Base-by-base conservation (phyloP, 2,888 invertebrate species). In the Meteorus cinctellus region DNA sequence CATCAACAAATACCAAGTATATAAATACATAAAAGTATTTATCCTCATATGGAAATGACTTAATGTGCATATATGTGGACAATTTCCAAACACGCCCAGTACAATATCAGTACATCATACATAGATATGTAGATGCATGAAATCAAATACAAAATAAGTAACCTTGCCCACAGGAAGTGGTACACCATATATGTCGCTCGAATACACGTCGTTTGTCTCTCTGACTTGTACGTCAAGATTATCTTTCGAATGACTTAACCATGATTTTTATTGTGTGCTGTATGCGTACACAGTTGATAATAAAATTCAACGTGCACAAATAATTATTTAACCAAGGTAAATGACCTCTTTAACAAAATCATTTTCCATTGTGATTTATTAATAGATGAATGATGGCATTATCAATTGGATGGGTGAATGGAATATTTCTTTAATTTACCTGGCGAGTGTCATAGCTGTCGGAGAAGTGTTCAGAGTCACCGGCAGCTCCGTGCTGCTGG, bases 371-470 rank as follows among this genome's bases (percentile, higher is more conserved):
- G 48, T 48, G 41, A 8, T 41, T 2, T 41, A 41, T 41, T 5
- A 41, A 41, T 41, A 41, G 12, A 12, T 41, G 0, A 12, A 41
- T 41, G 8, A 12, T 41, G 12, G 12, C 8, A 41, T 41, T 41
- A 41, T 41, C 41, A 10, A 41, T 41, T 41, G 41, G 8, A 41
- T 41, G 41, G 41, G 12, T 55, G 48, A 45, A 19, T n/a, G 36
- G 5, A 62, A 72, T 27, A 19, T 6, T 29, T 27, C 24, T 29
- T 29, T 27, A 59, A 78, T 82, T 82, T 78, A 89, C 89, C 88
- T 88, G 87, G 69, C 89, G 86, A 77, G 86, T 86, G 72, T 89
- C 88, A 75, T 87, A 85, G 76, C 86, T 83, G 75, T 89, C 89
- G 74, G 86, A 79, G 68, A 84, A 84, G 76, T 86, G 86, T 74